Evolutionary conservation across 1,140 invertebrate genomes (phyloP), one percentile per base, ranked within the genome.

Genomic region (Himalopsyche phryganea): DNA sequence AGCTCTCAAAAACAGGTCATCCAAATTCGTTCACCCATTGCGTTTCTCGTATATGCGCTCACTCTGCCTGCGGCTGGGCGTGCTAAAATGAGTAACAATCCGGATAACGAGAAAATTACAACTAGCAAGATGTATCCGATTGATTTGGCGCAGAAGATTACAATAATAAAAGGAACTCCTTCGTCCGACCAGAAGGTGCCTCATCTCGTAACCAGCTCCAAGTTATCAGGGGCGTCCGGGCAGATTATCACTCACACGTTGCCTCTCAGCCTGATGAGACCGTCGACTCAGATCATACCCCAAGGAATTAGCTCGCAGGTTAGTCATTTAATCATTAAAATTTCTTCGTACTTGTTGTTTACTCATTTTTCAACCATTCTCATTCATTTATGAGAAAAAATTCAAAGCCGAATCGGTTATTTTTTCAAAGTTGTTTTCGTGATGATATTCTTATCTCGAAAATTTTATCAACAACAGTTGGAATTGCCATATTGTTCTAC

Each of bases 71-170:
- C 42, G 14, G 10, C 10, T 15, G 17, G 42, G 17, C 18, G 42
- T 19, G 17, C 18, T n/a, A 49, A 56, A 42, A 56, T 56, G 54
- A 56, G 45, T 19, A 56, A 42, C 54, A 56, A 56, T 56, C 54
- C 33, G 54, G 54, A 56, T 17, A 49, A 49, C 32, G 54, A 56
- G 15, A 56, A 56, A 33, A 35, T 56, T 20, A 13, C 46, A 38
- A 11, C 45, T 36, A 38, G 33, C 35, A 56, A 56, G 20, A 33
- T 35, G 9, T 56, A 33, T 19, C 54, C 54, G 46, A 56, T 49
- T 17, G 45, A 49, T 33, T 49, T 49, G 38, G 47, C 46, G 5
- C 45, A 48, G 20, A 49, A 49, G 38, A 49, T 49, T 19, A 49
- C 54, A 33, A 48, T 56, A 38, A 56, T 56, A 41, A 56, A 56